A percentile compares a stretch with the other conserved stretches of the same genome.
These are phyloP conservation scores for Eriocheir sinensis DNA, from an alignment of 1,140 invertebrate genomes.

Conservation along the genomic window DNA sequence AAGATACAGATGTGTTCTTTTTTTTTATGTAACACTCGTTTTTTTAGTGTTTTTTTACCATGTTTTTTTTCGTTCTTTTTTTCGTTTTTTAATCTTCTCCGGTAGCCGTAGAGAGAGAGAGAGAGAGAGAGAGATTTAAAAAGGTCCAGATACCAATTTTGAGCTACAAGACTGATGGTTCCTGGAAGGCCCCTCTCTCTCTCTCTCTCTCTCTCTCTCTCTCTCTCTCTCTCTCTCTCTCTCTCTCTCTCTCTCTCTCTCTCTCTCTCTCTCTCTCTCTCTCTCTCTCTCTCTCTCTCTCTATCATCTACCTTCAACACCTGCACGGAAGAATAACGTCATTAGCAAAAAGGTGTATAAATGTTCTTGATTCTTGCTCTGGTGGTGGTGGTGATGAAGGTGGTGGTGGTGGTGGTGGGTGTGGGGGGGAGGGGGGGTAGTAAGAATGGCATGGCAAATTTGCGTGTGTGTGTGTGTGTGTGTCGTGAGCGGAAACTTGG, in stretches of 20 bases:
- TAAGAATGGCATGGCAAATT: not conserved
- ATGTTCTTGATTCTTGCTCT: not conserved
- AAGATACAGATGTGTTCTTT: not conserved
- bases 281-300: not conserved
- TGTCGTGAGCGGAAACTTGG: not conserved
- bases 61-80: not conserved
- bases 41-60: not conserved
- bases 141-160: slow-evolving; percentile 6
- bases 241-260: not conserved
- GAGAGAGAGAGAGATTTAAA: not conserved
- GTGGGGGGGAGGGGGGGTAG: not conserved
- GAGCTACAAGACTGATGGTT: slow-evolving; percentile 4
- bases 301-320: no score
- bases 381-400: not conserved
- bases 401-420: not conserved
- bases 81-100: not conserved
- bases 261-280: not conserved
- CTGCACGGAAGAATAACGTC: no score
- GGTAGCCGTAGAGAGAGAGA: not conserved
- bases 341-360: no score
- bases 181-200: not conserved
- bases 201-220: slow-evolving; percentile 23
- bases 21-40: not conserved
- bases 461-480: slow-evolving; percentile 11
- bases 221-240: slow-evolving; percentile 38